Percentiles rank a stretch among this genome's conserved stretches.
These are phyloP conservation scores for Oreochromis spilurus DNA, from an alignment of 2,113 vertebrate species.

Conservation along the genomic window DNA sequence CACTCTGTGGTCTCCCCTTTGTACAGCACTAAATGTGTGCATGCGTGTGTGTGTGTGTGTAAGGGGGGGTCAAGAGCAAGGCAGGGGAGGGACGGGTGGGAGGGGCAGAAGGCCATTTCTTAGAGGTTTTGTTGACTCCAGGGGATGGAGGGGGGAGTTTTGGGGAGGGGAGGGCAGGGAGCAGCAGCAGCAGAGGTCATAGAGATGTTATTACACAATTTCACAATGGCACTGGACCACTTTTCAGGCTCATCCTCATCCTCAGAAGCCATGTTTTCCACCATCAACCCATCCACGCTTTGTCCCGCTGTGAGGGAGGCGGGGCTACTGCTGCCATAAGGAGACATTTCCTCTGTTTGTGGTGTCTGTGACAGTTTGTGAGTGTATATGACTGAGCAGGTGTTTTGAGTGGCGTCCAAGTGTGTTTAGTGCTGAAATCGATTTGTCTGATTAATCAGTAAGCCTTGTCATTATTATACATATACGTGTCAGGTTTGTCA, in stretches of 20 bases:
- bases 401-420: not conserved
- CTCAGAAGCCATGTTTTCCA: slow-evolving; percentile 29
- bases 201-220: slow-evolving; percentile 54
- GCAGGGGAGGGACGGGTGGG: not conserved
- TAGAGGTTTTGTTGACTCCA: slow-evolving; percentile 1
- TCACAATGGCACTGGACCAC: slow-evolving; percentile 67
- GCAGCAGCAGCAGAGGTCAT: slow-evolving; percentile 25
- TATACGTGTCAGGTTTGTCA: not conserved
- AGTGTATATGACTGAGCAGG: not conserved
- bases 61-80: not conserved
- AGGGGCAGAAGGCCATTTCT: not conserved
- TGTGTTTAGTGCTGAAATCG: not conserved
- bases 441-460: not conserved
- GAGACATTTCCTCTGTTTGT: slow-evolving; percentile 21
- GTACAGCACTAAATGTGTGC: slow-evolving; percentile 69
- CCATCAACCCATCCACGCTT: not conserved
- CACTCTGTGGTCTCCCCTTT: slow-evolving; percentile 66
- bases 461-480: not conserved
- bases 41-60: slow-evolving; percentile 45
- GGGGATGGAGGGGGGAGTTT: not conserved
- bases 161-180: not conserved
- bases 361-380: not conserved
- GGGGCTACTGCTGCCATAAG: slow-evolving; percentile 32
- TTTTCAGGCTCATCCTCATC: slow-evolving; percentile 29
- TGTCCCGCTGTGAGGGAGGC: not conserved